phyloP scores from a whole-genome alignment of 2,113 vertebrate species.

The Gymnobelideus leadbeateri region DNA sequence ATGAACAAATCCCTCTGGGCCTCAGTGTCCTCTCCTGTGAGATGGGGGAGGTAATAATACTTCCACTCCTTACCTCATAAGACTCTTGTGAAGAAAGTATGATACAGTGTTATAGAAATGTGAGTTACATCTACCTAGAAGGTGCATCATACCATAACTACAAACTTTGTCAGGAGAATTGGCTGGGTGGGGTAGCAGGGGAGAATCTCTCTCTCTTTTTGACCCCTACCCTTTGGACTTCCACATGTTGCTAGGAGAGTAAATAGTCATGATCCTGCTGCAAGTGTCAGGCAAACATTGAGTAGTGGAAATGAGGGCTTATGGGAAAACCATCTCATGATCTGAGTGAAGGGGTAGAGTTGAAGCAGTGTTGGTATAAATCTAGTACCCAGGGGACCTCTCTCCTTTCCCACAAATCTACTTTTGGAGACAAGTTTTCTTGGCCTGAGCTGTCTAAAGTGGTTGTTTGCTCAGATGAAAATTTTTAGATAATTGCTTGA shows the following conservation, averaged over 20 bases:
- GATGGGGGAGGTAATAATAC: rapidly evolving
- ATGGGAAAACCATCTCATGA: background rate
- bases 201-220: too few species aligned
- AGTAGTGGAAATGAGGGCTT: background rate
- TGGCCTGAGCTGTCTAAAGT: background rate
- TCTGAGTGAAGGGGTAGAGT: background rate
- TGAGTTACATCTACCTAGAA: background rate
- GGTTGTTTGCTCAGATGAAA: background rate
- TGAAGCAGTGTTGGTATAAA: background rate
- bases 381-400: background rate
- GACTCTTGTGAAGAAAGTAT: background rate
- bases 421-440: background rate
- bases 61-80: background rate
- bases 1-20: too few species aligned
- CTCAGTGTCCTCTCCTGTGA: background rate
- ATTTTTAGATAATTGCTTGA: background rate
- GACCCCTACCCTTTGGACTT: background rate
- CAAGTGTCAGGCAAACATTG: background rate
- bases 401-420: background rate
- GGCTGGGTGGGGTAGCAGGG: background rate
- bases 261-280: background rate
- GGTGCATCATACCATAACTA: background rate
- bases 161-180: background rate
- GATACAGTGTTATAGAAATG: too few species aligned
- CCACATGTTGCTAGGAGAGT: background rate